Conservation (phyloP, 2,888 invertebrate genomes). For the Scrobipalpa costella region DNA sequence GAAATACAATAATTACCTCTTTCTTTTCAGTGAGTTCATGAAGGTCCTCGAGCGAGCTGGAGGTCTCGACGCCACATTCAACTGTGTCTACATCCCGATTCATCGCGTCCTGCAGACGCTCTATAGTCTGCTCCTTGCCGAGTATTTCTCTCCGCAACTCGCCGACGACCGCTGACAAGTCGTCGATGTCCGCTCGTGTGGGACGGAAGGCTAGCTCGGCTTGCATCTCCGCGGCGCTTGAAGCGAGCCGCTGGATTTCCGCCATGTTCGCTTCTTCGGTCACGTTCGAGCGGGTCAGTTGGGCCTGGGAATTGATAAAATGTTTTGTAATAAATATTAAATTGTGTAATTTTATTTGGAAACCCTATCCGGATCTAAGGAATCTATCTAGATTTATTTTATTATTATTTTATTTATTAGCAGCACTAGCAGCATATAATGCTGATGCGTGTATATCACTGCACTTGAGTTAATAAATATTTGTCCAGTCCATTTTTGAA, state of each 20-base stretch:
- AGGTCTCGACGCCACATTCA: conserved; percentile 45
- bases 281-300: conserved; percentile 67
- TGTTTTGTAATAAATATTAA: not conserved
- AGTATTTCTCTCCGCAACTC: conserved; percentile 56
- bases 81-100: conserved; percentile 37
- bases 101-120: conserved; percentile 42
- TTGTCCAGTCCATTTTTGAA: too few species aligned
- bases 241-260: conserved; percentile 79
- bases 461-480: too few species aligned
- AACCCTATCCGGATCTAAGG: too few species aligned
- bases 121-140: conserved; percentile 46
- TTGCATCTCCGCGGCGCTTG: conserved; percentile 75
- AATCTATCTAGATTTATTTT: too few species aligned
- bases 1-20: not conserved
- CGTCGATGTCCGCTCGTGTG: conserved; percentile 79
- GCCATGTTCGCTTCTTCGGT: conserved; percentile 80
- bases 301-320: conserved; percentile 51
- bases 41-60: conserved; percentile 48
- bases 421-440: too few species aligned
- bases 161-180: conserved; percentile 72
- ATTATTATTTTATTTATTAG: too few species aligned
- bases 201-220: conserved; percentile 82
- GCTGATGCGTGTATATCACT: too few species aligned
- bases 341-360: not conserved
- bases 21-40: conserved; percentile 24